Base-by-base conservation (phyloP, 35 echinoderm and acorn worm genomes). In the Stichopus chloronotus region DNA sequence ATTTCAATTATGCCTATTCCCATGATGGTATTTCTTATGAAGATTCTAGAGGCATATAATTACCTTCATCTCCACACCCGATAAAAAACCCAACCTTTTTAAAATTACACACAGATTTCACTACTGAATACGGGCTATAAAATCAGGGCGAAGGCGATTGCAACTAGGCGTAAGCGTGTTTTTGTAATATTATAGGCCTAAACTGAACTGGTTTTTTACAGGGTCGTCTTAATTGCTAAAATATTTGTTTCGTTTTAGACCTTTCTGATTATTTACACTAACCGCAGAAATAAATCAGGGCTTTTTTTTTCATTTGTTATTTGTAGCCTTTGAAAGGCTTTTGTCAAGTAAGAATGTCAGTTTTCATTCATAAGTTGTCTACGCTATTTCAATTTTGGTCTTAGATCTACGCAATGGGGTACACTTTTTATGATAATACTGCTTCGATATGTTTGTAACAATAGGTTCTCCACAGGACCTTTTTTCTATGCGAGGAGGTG, bases 101-200 rank as follows among this genome's bases (percentile, higher is more conserved):
- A 68, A 68, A 68, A 68, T 68, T 68, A 68, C 8, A 68, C 8
- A 68, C 63, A 68, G 17, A 68, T 68, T 68, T 68, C 63, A 68
- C 63, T 68, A 68, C 63, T 9, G 17, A 8, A 9, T 68, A 17
- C 8, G 63, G 8, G 63, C n/a, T n/a, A n/a, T n/a, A n/a, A n/a
- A n/a, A n/a, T n/a, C n/a, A n/a, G n/a, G n/a, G n/a, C n/a, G n/a
- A 71, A 71, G 63, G 63, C 63, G 63, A 71, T 71, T 71, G 63
- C 63, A 71, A 71, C 63, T 71, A 71, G 63, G 63, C 11, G 1
- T 71, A 71, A 71, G n/a, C 10, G 63, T 71, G 63, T 71, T 71
- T 13, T 4, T 71, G 63, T 11, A 13, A 71, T 13, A 13, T 71
- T 71, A 71, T 71, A 13, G 63, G 63, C 63, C 63, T n/a, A 13